A percentile compares a stretch with the other conserved stretches of the same genome.
These are phyloP conservation scores for Megalops atlanticus DNA, from an alignment of 2,113 vertebrate species.

Conservation along the genomic window DNA sequence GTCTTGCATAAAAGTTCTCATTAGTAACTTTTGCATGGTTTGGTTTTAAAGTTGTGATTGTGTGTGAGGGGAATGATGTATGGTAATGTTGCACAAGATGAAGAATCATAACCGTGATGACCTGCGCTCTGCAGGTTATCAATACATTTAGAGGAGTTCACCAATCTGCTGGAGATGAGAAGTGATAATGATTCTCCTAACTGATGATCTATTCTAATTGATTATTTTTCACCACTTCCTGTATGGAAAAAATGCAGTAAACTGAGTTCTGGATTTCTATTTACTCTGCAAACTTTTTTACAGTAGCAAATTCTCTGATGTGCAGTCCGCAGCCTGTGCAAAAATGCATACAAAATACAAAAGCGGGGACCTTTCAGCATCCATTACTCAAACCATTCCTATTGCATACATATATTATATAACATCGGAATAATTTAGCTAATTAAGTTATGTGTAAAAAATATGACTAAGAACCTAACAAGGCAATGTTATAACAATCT, in stretches of 20 bases:
- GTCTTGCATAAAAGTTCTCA: neutral
- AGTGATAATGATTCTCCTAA: neutral
- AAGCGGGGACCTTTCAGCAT: neutral
- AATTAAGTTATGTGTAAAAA: too few relatives aligned
- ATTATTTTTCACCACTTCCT: too few relatives aligned
- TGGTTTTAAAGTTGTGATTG: neutral
- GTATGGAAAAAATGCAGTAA: too few relatives aligned
- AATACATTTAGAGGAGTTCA: neutral
- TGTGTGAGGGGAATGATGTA: neutral
- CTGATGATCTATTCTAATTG: neutral
- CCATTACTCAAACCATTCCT: too few relatives aligned
- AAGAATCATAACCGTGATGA: neutral
- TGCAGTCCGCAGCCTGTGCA: too few relatives aligned
- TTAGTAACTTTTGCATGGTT: neutral
- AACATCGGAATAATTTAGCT: too few relatives aligned
- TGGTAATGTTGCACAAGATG: neutral
- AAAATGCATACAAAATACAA: too few relatives aligned
- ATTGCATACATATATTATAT: too few relatives aligned
- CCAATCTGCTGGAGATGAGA: neutral
- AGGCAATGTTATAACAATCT: too few relatives aligned
- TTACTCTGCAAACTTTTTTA: neutral
- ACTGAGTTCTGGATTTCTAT: neutral
- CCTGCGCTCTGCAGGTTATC: constrained; percentile 3
- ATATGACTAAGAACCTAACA: too few relatives aligned
- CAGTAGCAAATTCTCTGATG: neutral